Evolutionary conservation across 2,888 invertebrate species (phyloP), one percentile per base, ranked within the genome.

Genomic region (Synergus japonicus): DNA sequence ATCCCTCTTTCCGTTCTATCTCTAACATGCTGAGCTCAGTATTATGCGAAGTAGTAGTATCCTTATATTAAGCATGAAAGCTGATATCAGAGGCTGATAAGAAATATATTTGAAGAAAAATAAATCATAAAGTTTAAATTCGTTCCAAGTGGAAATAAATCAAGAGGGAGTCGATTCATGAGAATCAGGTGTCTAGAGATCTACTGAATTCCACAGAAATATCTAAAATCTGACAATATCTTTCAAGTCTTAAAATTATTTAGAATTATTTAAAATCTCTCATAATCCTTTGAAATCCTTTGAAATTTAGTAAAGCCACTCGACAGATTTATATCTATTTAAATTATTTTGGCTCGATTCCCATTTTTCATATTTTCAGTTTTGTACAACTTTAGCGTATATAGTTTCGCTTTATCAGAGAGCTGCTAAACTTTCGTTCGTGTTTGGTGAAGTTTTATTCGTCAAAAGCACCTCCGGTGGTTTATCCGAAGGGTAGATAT

Each of bases 381-480:
- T 22, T 22, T 22, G 37, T 9, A 73, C 73, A 4, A 73, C 73
- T 54, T 73, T 8, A 37, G 5, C 15, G 37, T 37, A 54, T 22
- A 29, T 22, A 29, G 29, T 49, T 54, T 54, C 54, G 29, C 73
- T 54, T 37, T 2, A 73, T 37, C 1, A 54, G 54, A 54, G 54
- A 54, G n/a, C 29, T 37, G 37, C 73, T 73, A 37, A 73, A 73
- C 9, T 41, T 73, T 54, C 54, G 49, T 54, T 73, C 73, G 73
- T 73, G 73, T 54, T 37, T 73, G 49, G 4, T 37, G 49, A 73
- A 73, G 54, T 54, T 73, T 73, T 54, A 73, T 73, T 73, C 37
- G 0, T 9, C 9, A 73, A 49, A 69, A 54, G 54, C n/a, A 54
- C 37, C 49, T 5, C 3, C 49, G 54, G 54, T 54, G 73, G 73